Percentiles rank a stretch among this genome's conserved stretches.
Conservation (phyloP, 2,888 invertebrate genomes). For the Cactoblastis cactorum region DNA sequence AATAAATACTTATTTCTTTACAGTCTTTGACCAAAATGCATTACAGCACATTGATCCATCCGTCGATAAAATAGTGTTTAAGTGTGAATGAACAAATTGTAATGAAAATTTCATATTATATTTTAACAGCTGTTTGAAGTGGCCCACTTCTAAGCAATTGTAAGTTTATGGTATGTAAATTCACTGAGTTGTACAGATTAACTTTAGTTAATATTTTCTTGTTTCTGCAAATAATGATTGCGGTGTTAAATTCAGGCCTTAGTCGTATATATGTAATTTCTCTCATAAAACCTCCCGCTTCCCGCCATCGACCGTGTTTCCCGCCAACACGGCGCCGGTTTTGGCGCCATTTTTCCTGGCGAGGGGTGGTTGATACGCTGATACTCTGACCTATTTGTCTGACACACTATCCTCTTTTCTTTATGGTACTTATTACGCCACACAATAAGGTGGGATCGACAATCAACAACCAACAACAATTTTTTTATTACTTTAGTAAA, state of each 20-base stretch:
- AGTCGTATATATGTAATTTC: background rate
- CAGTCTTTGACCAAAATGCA: too few relatives aligned
- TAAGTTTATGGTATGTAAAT: too few relatives aligned
- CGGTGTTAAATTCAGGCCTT: background rate
- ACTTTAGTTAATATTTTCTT: background rate
- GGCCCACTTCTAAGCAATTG: too few relatives aligned
- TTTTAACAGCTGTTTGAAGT: too few relatives aligned
- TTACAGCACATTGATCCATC: too few relatives aligned
- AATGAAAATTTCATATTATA: background rate
- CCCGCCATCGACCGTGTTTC: slow-evolving; percentile 4
- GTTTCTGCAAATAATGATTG: background rate
- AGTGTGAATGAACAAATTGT: too few relatives aligned
- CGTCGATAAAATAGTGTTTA: too few relatives aligned
- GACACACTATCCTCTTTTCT: slow-evolving; percentile 21
- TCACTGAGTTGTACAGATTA: background rate
- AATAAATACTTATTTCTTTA: too few relatives aligned
- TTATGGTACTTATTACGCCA: slow-evolving; percentile 3
- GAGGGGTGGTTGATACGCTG: slow-evolving; percentile 51
- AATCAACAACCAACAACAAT: background rate
- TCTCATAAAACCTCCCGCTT: slow-evolving; percentile 1
- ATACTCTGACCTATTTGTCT: slow-evolving; percentile 44
- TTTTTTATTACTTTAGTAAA: too few relatives aligned
- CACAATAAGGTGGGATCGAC: background rate
- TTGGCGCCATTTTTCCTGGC: slow-evolving; percentile 64
- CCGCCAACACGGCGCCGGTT: slow-evolving; percentile 60